A percentile compares a stretch with the other conserved stretches of the same genome.
Conservation (phyloP, 2,113 vertebrate species). For the Callocephalon fimbriatum region DNA sequence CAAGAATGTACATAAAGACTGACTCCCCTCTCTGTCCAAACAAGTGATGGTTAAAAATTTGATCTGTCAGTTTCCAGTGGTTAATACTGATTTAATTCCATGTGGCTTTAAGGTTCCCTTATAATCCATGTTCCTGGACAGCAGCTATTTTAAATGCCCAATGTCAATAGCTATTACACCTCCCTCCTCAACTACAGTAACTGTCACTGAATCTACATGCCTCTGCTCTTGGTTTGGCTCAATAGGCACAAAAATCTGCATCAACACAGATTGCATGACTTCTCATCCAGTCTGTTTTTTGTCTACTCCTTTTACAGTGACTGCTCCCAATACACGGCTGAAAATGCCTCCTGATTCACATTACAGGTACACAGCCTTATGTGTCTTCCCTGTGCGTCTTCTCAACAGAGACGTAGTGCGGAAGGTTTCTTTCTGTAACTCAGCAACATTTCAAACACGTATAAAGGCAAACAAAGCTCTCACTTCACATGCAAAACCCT, state of each 20-base stretch:
- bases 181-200: background rate
- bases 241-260: background rate
- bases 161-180: background rate
- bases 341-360: fast-evolving
- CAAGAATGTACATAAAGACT: background rate
- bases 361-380: background rate
- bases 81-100: background rate
- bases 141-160: background rate
- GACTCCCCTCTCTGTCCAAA: background rate
- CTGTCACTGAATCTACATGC: fast-evolving
- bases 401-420: fast-evolving
- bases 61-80: background rate
- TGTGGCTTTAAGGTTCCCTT: background rate
- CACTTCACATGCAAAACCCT: background rate
- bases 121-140: background rate
- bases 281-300: background rate
- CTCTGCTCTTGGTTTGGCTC: background rate
- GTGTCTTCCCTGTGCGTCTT: background rate
- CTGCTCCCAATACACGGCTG: fast-evolving
- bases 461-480: background rate
- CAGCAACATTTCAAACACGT: background rate
- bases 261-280: background rate
- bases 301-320: background rate
- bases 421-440: background rate
- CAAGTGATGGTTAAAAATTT: background rate